Conservation (phyloP, 2,797 vertebrate genomes). For the Glyptemys insculpta region DNA sequence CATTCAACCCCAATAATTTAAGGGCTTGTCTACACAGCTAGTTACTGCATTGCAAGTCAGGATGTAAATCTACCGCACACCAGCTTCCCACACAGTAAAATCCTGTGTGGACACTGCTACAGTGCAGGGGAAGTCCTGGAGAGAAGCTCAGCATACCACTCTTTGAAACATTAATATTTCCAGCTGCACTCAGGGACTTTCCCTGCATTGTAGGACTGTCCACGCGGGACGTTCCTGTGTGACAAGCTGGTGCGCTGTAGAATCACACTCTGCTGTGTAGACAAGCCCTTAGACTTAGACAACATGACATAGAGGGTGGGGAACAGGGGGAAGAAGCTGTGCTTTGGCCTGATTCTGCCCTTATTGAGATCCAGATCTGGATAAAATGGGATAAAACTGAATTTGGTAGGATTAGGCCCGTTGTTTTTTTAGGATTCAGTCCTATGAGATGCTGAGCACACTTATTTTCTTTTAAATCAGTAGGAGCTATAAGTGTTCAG, state of each 20-base stretch:
- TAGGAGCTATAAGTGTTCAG: neutral
- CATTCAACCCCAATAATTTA: neutral
- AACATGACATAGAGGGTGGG: accelerated
- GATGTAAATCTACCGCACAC: neutral
- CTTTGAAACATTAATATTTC: neutral
- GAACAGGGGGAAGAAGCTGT: neutral
- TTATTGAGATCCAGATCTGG: neutral
- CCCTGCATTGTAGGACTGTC: no score
- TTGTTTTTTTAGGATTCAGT: neutral
- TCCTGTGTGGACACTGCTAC: neutral
- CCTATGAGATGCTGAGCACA: neutral
- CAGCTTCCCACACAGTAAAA: neutral
- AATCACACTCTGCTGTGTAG: no score
- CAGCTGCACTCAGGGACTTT: neutral
- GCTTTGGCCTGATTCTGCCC: neutral
- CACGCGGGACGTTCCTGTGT: no score
- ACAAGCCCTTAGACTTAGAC: neutral
- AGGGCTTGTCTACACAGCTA: neutral
- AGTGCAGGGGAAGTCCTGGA: neutral
- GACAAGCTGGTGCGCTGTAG: no score
- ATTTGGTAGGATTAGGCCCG: neutral
- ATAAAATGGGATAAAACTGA: neutral
- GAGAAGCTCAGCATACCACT: neutral
- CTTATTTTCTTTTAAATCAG: neutral
- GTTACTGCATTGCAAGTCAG: neutral